Base-by-base conservation (phyloP, 2,797 vertebrate species). In the Halcyon badia region DNA sequence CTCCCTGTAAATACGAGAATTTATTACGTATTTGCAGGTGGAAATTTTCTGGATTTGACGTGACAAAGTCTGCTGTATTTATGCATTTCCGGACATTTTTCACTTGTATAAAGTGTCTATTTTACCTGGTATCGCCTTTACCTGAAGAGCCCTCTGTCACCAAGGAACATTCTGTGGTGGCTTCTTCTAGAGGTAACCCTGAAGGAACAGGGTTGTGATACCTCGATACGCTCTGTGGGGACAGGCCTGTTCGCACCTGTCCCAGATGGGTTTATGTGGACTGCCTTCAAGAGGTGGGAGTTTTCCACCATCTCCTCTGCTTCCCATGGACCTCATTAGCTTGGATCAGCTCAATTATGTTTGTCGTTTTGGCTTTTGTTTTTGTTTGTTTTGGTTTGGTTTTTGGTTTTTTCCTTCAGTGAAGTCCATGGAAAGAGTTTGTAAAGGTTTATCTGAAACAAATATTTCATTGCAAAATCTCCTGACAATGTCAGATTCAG, bases 141-240 rank as follows among this genome's bases (percentile, higher is more conserved):
- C 49, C 14, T 52, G 86, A 28, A n/a, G 48, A 95, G 69, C 76
- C 28, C 7, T 24, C 3, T 17, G 35, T 62, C 71, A 42, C 64
- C 56, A 51, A 19, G 9, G 19, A 33, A 8, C 0, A 1, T 62
- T 20, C 17, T 4, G 2, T 8, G 26, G 42, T 30, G 16, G 6
- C 30, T 52, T 80, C 46, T 49, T 89, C 51, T 33, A 83, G n/a
- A 26, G 41, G 69, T 37, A 24, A 21, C 31, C 30, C 77, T 56
- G 64, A 52, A 20, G n/a, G 68, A 69, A 8, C 46, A 25, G 42
- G 2, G 0, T 65, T 76, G 37, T 42, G 21, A 37, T 39, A 44
- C 44, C 51, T 21, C 19, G 18, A 2, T 1, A 0, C 25, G 11
- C n/a, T 64, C 4, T 19, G 14, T 49, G 30, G 42, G 33, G 22